Evolutionary conservation across 2,113 vertebrate genomes (phyloP).

Genomic region (Ptyas mucosa): DNA sequence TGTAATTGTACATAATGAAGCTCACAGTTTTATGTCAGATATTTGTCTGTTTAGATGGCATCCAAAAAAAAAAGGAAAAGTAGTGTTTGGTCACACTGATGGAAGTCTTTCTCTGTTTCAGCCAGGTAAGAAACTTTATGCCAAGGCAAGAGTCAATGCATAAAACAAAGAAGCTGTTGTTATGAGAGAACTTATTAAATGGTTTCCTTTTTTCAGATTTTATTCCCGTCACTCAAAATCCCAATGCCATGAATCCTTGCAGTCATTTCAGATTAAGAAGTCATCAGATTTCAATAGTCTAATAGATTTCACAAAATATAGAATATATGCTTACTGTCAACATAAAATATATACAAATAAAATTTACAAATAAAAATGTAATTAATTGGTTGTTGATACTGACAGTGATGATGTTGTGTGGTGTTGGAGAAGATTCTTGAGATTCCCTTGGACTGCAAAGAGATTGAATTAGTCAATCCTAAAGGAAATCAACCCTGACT

Average conservation of each 20-base stretch:
- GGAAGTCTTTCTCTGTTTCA: constrained; percentile 95
- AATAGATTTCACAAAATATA: not conserved
- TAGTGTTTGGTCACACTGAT: constrained; percentile 92
- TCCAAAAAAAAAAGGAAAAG: constrained; percentile 85
- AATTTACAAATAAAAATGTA: not conserved
- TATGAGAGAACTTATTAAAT: not conserved
- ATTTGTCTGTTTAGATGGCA: constrained; percentile 95
- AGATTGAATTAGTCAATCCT: not conserved
- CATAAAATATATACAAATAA: not conserved
- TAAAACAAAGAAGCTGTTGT: not conserved
- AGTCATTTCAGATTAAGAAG: not conserved
- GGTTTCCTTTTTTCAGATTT: not conserved
- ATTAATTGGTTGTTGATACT: not conserved
- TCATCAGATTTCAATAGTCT: not conserved
- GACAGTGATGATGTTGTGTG: not conserved
- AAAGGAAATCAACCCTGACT: not conserved
- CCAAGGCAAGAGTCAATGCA: not conserved
- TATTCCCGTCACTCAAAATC: not conserved
- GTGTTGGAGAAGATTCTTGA: not conserved
- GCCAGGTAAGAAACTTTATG: constrained; percentile 74
- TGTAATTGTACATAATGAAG: constrained; percentile 87
- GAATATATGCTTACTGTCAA: not conserved
- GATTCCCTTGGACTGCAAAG: not conserved
- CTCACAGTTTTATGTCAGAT: constrained; percentile 92
- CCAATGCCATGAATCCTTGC: not conserved